Conservation (phyloP, 2,888 invertebrate species). For the Pterostichus niger region DNA sequence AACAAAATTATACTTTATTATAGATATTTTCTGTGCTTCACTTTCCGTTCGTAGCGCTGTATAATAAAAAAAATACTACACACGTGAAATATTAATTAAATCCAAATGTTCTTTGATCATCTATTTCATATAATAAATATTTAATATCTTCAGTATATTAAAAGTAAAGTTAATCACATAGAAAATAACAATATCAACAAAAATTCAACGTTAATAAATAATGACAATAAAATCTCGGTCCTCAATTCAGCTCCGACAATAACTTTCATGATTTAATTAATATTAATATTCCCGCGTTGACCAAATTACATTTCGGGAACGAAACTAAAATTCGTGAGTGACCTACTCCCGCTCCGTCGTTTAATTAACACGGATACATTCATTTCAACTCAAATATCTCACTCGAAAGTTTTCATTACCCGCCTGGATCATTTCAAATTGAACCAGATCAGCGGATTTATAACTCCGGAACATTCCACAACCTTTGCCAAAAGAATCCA, state of each 20-base stretch:
- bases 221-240: conserved; percentile 8
- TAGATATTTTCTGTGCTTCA: no score
- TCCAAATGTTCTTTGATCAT: no score
- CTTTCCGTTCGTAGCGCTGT: no score
- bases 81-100: no score
- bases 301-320: conserved; percentile 32
- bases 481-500: conserved; percentile 15
- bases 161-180: conserved; percentile 7
- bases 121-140: no score
- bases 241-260: conserved; percentile 10
- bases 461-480: conserved; percentile 24
- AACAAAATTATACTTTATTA: no score
- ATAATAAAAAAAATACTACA: no score
- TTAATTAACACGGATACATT: conserved; percentile 49
- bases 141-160: background rate
- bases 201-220: background rate
- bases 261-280: conserved; percentile 48
- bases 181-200: background rate
- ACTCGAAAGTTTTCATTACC: conserved; percentile 24
- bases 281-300: conserved; percentile 39
- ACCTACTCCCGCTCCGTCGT: background rate
- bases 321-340: conserved; percentile 32
- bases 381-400: conserved; percentile 36
- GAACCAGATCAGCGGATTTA: conserved; percentile 21
- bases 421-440: conserved; percentile 30